Evolutionary conservation across 2,797 vertebrate species (phyloP), one percentile per base, ranked within the genome.

Genomic region (Crenichthys baileyi): DNA sequence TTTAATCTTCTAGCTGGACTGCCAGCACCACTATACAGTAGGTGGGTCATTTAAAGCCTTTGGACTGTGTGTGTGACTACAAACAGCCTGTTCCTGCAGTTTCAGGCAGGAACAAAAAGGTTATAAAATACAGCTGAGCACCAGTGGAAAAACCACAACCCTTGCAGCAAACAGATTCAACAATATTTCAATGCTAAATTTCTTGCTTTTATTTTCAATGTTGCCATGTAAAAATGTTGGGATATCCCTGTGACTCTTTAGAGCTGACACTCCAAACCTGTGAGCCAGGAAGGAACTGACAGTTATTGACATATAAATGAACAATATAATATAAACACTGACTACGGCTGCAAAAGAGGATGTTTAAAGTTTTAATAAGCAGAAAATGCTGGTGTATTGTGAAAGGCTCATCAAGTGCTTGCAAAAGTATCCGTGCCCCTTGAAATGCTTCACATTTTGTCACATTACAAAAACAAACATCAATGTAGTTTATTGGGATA

Each of bases 21-120:
- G 20, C 6, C 22, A 26, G 72, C 50, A 18, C 26, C 7, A 5
- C 8, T 70, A n/a, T 46, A 48, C 13, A 46, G 24, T 72, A 79
- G 87, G 67, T 68, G 44, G 80, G 76, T 84, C 48, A 75, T 70
- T 55, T 29, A 72, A 72, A 75, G 76, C 73, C 82, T 84, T 71
- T 50, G 70, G 63, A 67, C 16, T 22, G 39, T n/a, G n/a, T n/a
- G n/a, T n/a, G n/a, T 7, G 56, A 73, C 46, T 73, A 61, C 39
- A 78, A 75, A 61, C 12, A 39, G 46, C 68, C 75, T 44, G 9
- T 72, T 31, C 18, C 78, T 81, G 60, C 22, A 51, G 60, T 75
- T 84, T 78, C 36, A 65, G 65, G 1, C n/a, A 74, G 31, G 46
- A 39, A 74, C 70, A 76, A 48, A 86, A 79, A 12, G 71, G 86